phyloP scores from a whole-genome alignment of 2,797 vertebrate genomes.

The Sebastes jordani region DNA sequence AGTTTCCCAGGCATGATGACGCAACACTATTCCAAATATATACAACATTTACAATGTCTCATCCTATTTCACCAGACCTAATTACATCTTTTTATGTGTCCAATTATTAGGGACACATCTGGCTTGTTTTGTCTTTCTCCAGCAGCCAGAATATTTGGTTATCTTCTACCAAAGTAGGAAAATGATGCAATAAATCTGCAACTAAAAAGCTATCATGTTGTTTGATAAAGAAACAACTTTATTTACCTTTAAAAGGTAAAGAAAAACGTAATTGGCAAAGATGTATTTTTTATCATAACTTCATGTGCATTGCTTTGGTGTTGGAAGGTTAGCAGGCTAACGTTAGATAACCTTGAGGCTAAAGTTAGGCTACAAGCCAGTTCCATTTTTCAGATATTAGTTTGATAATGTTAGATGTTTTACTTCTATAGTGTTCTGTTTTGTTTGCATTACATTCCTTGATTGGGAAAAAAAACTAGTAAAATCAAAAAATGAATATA shows the following conservation, averaged over 20 bases:
- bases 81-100: slow-evolving; percentile 12
- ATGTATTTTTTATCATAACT: background rate
- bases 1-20: slow-evolving; percentile 40
- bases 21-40: background rate
- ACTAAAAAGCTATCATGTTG: background rate
- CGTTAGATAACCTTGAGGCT: background rate
- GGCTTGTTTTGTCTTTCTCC: background rate
- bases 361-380: background rate
- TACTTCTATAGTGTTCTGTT: background rate
- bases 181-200: background rate
- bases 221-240: background rate
- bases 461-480: background rate
- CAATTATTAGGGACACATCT: background rate
- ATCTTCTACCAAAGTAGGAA: background rate
- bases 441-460: background rate
- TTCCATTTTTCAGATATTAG: background rate
- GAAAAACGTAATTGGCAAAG: background rate
- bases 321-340: background rate
- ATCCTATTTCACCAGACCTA: slow-evolving; percentile 2
- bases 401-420: background rate
- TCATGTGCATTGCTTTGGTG: background rate
- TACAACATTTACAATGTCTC: background rate
- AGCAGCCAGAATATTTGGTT: background rate
- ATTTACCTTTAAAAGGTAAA: background rate
- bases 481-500: background rate